Conservation (phyloP, 2,113 vertebrate species). For the Crypturellus undulatus region DNA sequence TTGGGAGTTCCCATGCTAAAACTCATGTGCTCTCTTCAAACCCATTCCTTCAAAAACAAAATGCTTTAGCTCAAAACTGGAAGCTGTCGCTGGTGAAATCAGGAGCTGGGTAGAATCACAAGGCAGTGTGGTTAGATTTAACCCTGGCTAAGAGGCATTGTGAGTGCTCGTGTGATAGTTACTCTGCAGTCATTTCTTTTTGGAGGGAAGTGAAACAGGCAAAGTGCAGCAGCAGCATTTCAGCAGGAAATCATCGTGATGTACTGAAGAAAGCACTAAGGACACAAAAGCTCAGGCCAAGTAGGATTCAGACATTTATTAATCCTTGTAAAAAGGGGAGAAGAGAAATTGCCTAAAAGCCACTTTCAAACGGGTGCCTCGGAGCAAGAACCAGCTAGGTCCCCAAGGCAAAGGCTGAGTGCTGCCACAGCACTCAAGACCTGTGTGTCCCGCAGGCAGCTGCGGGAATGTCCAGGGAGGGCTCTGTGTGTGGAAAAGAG, state of each 20-base stretch:
- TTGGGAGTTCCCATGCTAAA: neutral
- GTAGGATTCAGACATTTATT: neutral
- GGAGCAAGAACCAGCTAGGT: neutral
- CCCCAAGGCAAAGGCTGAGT: neutral
- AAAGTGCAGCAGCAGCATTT: constrained; percentile 48
- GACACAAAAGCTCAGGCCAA: neutral
- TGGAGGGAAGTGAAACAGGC: constrained; percentile 70
- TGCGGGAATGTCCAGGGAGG: neutral
- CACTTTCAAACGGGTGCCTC: neutral
- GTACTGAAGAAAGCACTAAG: neutral
- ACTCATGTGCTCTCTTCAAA: neutral
- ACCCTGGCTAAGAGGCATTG: constrained; percentile 4
- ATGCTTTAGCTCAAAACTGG: constrained; percentile 4
- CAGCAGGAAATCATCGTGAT: constrained; percentile 53
- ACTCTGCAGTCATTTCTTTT: constrained; percentile 13
- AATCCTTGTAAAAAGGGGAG: neutral
- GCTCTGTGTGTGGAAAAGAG: neutral
- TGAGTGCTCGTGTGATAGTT: neutral
- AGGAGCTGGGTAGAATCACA: constrained; percentile 53
- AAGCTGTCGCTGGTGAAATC: neutral
- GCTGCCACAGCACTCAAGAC: neutral
- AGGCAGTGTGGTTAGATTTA: constrained; percentile 41
- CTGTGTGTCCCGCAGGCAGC: neutral
- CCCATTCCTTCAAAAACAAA: neutral
- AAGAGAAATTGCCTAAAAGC: neutral